Conservation (phyloP, 2,888 invertebrate genomes). For the Acleris literana region DNA sequence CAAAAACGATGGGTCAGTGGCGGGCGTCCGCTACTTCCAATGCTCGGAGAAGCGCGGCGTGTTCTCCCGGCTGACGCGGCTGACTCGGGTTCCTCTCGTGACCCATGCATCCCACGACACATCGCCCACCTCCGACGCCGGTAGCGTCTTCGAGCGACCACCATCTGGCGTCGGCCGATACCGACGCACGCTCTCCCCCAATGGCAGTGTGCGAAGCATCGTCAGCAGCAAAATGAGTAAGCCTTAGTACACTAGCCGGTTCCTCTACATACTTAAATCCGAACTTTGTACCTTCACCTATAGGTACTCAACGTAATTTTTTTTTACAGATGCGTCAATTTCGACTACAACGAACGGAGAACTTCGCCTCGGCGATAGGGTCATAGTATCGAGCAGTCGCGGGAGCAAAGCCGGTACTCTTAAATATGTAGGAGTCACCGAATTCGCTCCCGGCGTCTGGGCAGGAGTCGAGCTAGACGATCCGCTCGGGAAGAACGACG, state of each 20-base stretch:
- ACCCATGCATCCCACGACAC: constrained; percentile 79
- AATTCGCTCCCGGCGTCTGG: constrained; percentile 97
- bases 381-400: constrained; percentile 93
- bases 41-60: constrained; percentile 97
- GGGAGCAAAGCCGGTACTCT: constrained; percentile 95
- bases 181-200: constrained; percentile 74
- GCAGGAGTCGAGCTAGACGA: constrained; percentile 98
- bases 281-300: neutral
- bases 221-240: constrained; percentile 82
- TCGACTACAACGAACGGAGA: constrained; percentile 82
- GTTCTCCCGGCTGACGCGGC: constrained; percentile 94
- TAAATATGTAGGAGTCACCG: constrained; percentile 92
- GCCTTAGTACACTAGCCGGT: constrained; percentile 41
- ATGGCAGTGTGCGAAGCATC: constrained; percentile 78
- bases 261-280: neutral
- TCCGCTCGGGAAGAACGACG: constrained; percentile 97
- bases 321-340: constrained; percentile 70
- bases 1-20: constrained; percentile 98
- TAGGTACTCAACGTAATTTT: neutral
- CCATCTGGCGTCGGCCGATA: constrained; percentile 73
- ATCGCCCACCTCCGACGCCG: constrained; percentile 74
- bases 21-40: constrained; percentile 96
- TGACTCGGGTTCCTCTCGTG: constrained; percentile 88
- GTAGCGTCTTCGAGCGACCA: constrained; percentile 77
- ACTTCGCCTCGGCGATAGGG: constrained; percentile 93